phyloP scores from a whole-genome alignment of 2,797 vertebrate species.

The Rhynchonycteris naso region DNA sequence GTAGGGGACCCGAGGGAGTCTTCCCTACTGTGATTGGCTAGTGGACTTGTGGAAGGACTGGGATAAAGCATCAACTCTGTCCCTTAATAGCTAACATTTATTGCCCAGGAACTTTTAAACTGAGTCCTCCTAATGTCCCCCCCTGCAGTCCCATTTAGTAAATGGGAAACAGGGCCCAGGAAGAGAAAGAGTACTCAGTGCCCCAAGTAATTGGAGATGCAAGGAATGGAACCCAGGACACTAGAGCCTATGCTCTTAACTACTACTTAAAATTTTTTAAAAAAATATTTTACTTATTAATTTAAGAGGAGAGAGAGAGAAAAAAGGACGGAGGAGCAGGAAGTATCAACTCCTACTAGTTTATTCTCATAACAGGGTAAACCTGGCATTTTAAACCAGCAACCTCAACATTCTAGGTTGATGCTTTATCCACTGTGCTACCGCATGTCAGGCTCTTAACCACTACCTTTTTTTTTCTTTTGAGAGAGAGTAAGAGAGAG shows the following conservation, averaged over 20 bases:
- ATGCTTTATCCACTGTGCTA: no score
- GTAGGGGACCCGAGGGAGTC: neutral
- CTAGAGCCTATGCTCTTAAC: neutral
- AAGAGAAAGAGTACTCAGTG: neutral
- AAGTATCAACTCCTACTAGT: no score
- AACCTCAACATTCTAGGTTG: no score
- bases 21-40: neutral
- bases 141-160: neutral
- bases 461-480: no score
- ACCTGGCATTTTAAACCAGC: no score
- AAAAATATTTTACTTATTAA: no score
- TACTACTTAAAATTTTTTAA: neutral
- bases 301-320: no score
- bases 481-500: no score
- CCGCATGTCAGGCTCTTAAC: no score
- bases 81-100: slow-evolving; percentile 27
- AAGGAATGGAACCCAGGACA: neutral
- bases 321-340: no score
- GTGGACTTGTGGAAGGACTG: neutral
- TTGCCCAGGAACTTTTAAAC: neutral
- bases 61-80: neutral
- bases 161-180: neutral
- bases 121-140: neutral
- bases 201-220: neutral
- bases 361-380: no score